Evolutionary conservation across 2,888 invertebrate species (phyloP), one percentile per base, ranked within the genome.

Genomic region (Apoda limacodes): DNA sequence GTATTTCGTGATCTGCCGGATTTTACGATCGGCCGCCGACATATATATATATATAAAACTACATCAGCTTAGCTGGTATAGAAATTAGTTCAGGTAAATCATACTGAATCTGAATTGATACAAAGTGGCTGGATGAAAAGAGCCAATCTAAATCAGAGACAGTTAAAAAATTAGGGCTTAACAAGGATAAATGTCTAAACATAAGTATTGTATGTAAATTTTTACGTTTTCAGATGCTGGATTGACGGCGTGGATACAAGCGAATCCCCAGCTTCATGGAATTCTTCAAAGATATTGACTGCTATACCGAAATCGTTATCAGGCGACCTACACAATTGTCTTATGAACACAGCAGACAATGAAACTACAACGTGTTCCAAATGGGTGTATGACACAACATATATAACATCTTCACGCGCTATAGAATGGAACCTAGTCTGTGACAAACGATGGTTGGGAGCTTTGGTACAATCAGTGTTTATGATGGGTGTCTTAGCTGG

Each of bases 401-500:
- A 90, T 51, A 88, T 89, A 43, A 64, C 85, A 34, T 85, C 88
- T 0, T 90, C 92, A 0, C 83, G 89, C 28, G 86, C 86, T 5
- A 91, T 92, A 9, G 92, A 94, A 61, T 93, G 93, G 93, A 72
- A 88, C 54, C 85, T 93, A 29, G 90, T 93, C 1, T 94, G 94
- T 55, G 85, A 88, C 40, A 75, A 82, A 36, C 80, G 91, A 41
- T 93, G 92, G 92, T 88, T 88, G 86, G 89, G 90, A 2, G 88
- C 93, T 2, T 60, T 91, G 11, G 88, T 91, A 0, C 93, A 93
- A 58, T 87, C 89, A 3, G 56, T 82, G 24, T 90, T 88, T 56
- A 93, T 94, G 93, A 81, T 93, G 48, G 93, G 93, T 9, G 92
- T 92, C 4, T 92, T 93, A 52, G 85, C 88, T 1, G 93, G 93